phyloP scores from a whole-genome alignment of 2,888 invertebrate genomes.

The Hymenopus coronatus region DNA sequence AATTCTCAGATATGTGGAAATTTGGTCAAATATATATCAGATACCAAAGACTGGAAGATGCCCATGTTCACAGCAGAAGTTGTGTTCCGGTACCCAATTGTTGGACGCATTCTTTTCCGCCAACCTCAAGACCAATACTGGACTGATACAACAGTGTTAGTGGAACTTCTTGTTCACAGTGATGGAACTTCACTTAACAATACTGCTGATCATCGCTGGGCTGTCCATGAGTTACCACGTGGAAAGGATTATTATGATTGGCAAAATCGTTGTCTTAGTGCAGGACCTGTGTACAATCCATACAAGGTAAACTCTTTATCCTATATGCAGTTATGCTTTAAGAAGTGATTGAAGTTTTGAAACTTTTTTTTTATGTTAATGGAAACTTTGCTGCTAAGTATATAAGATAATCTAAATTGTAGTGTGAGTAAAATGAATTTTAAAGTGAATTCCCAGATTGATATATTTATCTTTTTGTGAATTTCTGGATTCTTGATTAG shows the following conservation, averaged over 20 bases:
- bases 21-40: slow-evolving; percentile 59
- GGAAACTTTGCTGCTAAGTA: too few relatives aligned
- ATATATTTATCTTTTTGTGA: too few relatives aligned
- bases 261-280: slow-evolving; percentile 78
- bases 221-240: slow-evolving; percentile 73
- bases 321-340: too few relatives aligned
- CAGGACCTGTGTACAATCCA: slow-evolving; percentile 76
- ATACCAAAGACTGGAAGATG: slow-evolving; percentile 60
- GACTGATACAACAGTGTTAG: slow-evolving; percentile 79
- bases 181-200: slow-evolving; percentile 74
- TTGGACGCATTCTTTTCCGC: slow-evolving; percentile 77
- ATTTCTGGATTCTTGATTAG: too few relatives aligned
- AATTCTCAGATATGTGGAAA: slow-evolving; percentile 64
- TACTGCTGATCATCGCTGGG: slow-evolving; percentile 64
- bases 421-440: not conserved
- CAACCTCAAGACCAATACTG: slow-evolving; percentile 77
- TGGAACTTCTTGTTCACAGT: slow-evolving; percentile 82
- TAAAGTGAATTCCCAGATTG: not conserved
- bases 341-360: too few relatives aligned
- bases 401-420: not conserved
- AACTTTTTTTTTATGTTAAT: too few relatives aligned
- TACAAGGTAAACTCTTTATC: slow-evolving; percentile 52
- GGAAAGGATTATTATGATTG: slow-evolving; percentile 89
- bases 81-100: slow-evolving; percentile 81
- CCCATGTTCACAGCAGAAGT: slow-evolving; percentile 76